Evolutionary conservation across 2,888 invertebrate species (phyloP), one percentile per base, ranked within the genome.

Genomic region (Poecilobothrus nobilitatus): DNA sequence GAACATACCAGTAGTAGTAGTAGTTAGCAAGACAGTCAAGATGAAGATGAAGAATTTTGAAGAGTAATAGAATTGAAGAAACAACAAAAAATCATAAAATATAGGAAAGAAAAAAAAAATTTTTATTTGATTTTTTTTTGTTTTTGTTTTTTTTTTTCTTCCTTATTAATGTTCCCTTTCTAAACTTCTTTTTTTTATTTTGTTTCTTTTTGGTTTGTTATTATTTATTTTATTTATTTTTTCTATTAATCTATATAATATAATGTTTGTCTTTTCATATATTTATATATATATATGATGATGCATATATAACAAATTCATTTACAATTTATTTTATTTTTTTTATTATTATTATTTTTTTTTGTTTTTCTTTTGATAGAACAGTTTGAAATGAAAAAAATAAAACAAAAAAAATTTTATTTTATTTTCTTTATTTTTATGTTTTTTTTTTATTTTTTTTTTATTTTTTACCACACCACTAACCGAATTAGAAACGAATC

Each of bases 401-500:
- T n/a, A n/a, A n/a, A n/a, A n/a, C n/a, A n/a, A n/a, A n/a, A n/a
- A n/a, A n/a, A n/a, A n/a, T n/a, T n/a, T n/a, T n/a, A n/a, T n/a
- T n/a, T 37, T 12, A 12, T 53, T 53, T 53, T 53, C 7, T 53
- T 37, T 53, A 53, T 53, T 53, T 1, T 18, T 53, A 18, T 53
- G 6, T 53, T 53, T 53, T 53, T 53, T 53, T 53, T n/a, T 53
- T 53, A 2, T 53, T 53, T 12, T 53, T 53, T 53, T 53, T 18
- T 53, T 53, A 1, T 53, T 53, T 18, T 53, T 53, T 53, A 33
- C 10, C 65, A 65, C 65, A 65, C 65, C 37, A 65, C 37, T 65
- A 34, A 65, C 33, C 65, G 65, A 33, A 37, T 34, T 65, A 37
- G n/a, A 22, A 65, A 65, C n/a, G 20, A 65, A 33, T 34, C 20